These are phyloP conservation scores for Nyctibius grandis DNA, from an alignment of 2,797 vertebrate genomes.

Conservation along the genomic window DNA sequence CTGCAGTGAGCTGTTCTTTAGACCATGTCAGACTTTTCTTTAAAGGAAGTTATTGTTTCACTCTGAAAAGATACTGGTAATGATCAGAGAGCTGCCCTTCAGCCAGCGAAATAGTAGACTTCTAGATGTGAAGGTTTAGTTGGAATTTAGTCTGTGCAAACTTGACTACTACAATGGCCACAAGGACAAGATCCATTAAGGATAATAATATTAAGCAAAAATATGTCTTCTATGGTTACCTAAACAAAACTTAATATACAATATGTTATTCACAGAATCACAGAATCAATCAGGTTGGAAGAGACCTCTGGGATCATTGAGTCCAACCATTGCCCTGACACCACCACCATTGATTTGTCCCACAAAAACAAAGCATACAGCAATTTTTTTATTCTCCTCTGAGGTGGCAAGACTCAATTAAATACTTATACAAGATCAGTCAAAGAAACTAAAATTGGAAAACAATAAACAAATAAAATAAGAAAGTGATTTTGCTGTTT, in stretches of 20 bases:
- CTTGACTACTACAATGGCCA: not conserved
- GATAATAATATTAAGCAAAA: not conserved
- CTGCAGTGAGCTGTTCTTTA: not conserved
- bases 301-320: too few species aligned
- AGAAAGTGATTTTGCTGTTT: not conserved
- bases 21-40: not conserved
- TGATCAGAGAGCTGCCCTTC: not conserved
- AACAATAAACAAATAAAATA: not conserved
- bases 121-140: not conserved
- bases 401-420: not conserved
- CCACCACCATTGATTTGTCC: not conserved
- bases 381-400: not conserved
- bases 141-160: not conserved
- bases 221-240: not conserved
- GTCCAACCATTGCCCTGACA: too few species aligned
- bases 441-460: not conserved
- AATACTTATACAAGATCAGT: not conserved
- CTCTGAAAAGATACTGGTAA: not conserved
- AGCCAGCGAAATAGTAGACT: not conserved
- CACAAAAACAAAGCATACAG: not conserved
- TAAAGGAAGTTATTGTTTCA: not conserved
- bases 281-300: too few species aligned
- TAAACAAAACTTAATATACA: not conserved
- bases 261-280: too few species aligned
- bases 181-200: not conserved